Percentiles rank a stretch among this genome's conserved stretches.
Evolutionary conservation across 2,113 vertebrate species (phyloP).

Genomic region (Mesoclemmys tuberculata): DNA sequence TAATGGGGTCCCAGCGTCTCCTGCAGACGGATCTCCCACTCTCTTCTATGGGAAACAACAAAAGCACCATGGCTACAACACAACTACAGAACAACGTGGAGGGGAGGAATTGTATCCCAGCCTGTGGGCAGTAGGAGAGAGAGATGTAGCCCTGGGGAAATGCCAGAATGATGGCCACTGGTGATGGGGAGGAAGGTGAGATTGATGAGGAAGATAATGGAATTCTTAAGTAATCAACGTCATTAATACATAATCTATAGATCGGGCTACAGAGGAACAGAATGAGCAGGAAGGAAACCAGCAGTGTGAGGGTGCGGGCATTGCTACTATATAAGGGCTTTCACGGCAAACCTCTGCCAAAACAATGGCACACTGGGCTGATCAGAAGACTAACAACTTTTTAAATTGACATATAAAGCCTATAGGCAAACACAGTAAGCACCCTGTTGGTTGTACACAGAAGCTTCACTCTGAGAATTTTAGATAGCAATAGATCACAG

Average conservation of each 20-base stretch:
- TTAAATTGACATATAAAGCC: not conserved
- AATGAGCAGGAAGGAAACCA: not conserved
- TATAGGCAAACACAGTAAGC: not conserved
- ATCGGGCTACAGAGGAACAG: too few species aligned
- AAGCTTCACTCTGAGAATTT: not conserved
- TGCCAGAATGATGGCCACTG: not conserved
- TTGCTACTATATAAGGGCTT: not conserved
- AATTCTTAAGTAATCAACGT: not conserved
- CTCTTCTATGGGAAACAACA: slow-evolving; percentile 80
- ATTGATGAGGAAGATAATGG: not conserved
- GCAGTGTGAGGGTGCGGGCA: not conserved
- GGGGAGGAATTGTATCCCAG: not conserved
- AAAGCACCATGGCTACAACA: not conserved
- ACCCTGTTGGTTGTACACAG: not conserved
- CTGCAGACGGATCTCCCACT: slow-evolving; percentile 96
- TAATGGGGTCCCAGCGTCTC: slow-evolving; percentile 95
- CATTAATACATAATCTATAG: too few species aligned
- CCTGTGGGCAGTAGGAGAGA: rapidly evolving
- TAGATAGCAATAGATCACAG: not conserved
- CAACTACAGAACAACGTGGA: not conserved
- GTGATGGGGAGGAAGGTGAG: not conserved
- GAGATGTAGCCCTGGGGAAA: not conserved
- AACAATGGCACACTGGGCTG: not conserved
- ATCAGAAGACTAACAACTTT: not conserved
- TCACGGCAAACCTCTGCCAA: not conserved